Conservation (phyloP, 2,797 vertebrate genomes). For the Distichodus sexfasciatus region DNA sequence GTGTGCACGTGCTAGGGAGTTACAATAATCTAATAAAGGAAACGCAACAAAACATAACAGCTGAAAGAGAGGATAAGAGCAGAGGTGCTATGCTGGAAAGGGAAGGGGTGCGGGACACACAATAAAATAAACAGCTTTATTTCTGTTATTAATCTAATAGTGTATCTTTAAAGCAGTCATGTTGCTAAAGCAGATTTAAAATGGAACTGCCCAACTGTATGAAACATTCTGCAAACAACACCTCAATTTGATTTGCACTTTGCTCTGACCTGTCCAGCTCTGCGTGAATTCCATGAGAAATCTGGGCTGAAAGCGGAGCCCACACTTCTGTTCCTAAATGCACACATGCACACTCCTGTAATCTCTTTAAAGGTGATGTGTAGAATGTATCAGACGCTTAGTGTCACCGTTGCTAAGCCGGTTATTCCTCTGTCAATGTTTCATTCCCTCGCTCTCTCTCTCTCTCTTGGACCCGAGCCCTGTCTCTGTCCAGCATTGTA, state of each 20-base stretch:
- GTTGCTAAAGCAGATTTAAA: no score
- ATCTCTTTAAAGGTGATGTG: constrained; percentile 32
- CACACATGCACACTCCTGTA: constrained; percentile 9
- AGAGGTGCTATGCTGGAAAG: no score
- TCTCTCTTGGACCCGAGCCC: constrained; percentile 38
- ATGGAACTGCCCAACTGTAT: no score
- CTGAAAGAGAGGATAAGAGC: no score
- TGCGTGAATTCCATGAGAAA: not conserved
- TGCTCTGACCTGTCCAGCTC: not conserved
- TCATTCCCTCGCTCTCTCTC: constrained; percentile 56
- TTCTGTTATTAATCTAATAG: no score
- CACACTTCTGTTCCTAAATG: not conserved
- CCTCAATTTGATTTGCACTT: not conserved
- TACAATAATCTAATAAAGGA: no score
- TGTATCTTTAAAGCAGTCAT: no score
- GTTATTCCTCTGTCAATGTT: constrained; percentile 55
- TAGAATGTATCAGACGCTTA: constrained; percentile 28
- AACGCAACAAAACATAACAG: no score
- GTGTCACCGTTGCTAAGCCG: constrained; percentile 8
- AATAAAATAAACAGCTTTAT: no score
- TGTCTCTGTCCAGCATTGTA: constrained; percentile 57
- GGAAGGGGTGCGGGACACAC: no score
- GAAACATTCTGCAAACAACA: no score
- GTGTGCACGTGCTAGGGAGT: no score
- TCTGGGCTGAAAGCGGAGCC: not conserved